Base-by-base conservation (phyloP, 2,797 vertebrate species). In the Gila robusta region DNA sequence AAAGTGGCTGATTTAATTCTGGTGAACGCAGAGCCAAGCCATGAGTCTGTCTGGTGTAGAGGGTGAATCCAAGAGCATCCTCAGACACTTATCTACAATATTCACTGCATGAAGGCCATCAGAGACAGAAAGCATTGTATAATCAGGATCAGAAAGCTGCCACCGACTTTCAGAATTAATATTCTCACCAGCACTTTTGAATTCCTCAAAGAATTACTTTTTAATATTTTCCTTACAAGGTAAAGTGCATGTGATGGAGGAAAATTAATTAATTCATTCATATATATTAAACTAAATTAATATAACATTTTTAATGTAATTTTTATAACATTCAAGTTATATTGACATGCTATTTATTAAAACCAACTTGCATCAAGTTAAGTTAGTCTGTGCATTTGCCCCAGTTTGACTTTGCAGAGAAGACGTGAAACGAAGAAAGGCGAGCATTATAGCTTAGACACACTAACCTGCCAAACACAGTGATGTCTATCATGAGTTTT, bases 1-100 rank as follows among this genome's bases (percentile, higher is more conserved):
- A 67, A 74, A 77, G 79, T 81, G 39, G 21, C 66, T 85, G 79
- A 79, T 70, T 87, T 73, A 77, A 77, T 87, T 69, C 37, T 47
- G 47, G 39, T 73, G 56, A 76, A 66, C 4, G 26, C 56, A 49
- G 56, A 83, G 69, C 8, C 80, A 54, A 41, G 37, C n/a, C 37
- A 37, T 10, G 41, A 37, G 69, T 73, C 35, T 56, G 35, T 82
- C 52, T 82, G 52, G 49, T 41, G 67, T 72, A 67, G 49, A 44
- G 16, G n/a, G 23, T 8, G 12, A 66, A 52, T 35, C 19, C 41
- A 67, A 80, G 62, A 67, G 11, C 62, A 21, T 35, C 19, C 28
- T 26, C n/a, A 44, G 16, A 44, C 37, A 28, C 4, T 62, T 14
- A 37, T 35, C 28, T n/a, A 17, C 8, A 44, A 64, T 52, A 44